Percentiles rank a stretch among this genome's conserved stretches.
These are phyloP conservation scores for Nematostella vectensis DNA, from an alignment of 92 coral and sea anemone genomes.

Conservation along the genomic window DNA sequence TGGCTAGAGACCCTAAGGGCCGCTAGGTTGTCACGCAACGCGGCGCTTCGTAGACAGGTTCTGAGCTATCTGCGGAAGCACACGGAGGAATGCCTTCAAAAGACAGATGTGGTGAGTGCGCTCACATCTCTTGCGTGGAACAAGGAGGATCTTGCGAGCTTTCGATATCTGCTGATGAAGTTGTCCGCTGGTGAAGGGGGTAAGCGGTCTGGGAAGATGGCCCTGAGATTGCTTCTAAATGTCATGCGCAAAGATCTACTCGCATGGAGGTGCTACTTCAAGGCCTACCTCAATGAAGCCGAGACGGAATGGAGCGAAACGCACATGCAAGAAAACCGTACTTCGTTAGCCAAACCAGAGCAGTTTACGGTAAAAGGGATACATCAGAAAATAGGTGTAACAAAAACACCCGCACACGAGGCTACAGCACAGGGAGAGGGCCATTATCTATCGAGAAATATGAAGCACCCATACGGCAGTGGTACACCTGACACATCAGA, in stretches of 20 bases:
- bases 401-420: too few species aligned
- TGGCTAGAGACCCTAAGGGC: constrained; percentile 9
- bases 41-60: background rate
- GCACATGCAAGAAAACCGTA: background rate
- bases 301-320: too few species aligned
- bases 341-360: background rate
- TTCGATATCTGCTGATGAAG: constrained; percentile 3
- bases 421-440: too few species aligned
- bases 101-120: constrained; percentile 9
- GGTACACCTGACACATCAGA: too few species aligned
- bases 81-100: constrained; percentile 2
- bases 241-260: constrained; percentile 7
- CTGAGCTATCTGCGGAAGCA: constrained; percentile 1
- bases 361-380: background rate
- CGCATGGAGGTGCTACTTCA: constrained; percentile 14
- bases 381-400: too few species aligned
- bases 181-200: background rate
- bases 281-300: constrained; percentile 7
- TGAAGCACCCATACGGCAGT: too few species aligned
- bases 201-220: background rate
- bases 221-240: background rate
- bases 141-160: constrained; percentile 2
- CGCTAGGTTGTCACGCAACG: constrained; percentile 2
- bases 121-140: constrained; percentile 2
- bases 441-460: too few species aligned